Conservation (phyloP, 2,113 vertebrate species). For the Mustela lutreola region DNA sequence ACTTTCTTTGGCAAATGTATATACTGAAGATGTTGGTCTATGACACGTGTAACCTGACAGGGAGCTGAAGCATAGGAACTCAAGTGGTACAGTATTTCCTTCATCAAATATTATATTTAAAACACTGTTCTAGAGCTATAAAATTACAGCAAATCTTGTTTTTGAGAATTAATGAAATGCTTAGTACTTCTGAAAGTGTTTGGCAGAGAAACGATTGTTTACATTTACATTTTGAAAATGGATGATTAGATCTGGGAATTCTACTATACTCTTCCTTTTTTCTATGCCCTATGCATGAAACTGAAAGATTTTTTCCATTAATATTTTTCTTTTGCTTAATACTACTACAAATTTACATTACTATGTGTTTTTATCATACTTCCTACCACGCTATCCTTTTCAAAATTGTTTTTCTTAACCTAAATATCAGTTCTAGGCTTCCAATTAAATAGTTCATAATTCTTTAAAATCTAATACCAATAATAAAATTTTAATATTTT, state of each 20-base stretch:
- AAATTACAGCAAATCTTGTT: conserved; percentile 49
- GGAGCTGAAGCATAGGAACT: neutral
- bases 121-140: conserved; percentile 50
- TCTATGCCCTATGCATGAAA: neutral
- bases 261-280: conserved; percentile 37
- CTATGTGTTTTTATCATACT: conserved; percentile 43
- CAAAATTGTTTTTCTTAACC: conserved; percentile 38
- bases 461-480: neutral
- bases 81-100: conserved; percentile 4
- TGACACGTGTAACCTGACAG: neutral
- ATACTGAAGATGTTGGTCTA: neutral
- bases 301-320: conserved; percentile 39
- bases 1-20: neutral
- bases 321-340: conserved; percentile 9
- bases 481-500: neutral
- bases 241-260: conserved; percentile 34
- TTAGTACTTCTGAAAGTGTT: conserved; percentile 65
- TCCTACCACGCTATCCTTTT: neutral
- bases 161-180: conserved; percentile 69
- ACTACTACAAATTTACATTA: conserved; percentile 27
- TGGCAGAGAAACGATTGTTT: conserved; percentile 54
- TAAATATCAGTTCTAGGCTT: neutral
- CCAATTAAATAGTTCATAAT: conserved; percentile 44
- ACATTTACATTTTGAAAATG: conserved; percentile 50
- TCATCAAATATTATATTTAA: conserved; percentile 69